Evolutionary conservation across 2,888 invertebrate genomes (phyloP), one percentile per base, ranked within the genome.

Genomic region (Habrosyne pyritoides): DNA sequence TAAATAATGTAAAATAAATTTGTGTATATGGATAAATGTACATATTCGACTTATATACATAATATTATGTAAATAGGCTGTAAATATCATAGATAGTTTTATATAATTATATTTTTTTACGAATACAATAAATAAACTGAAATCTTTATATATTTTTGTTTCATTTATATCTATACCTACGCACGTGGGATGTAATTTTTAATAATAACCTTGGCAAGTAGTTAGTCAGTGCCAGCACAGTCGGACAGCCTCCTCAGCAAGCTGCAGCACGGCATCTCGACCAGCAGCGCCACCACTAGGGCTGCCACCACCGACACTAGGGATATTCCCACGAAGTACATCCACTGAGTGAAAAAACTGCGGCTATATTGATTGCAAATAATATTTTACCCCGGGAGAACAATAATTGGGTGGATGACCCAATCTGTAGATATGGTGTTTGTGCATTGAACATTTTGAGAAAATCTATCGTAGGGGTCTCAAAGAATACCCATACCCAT

Each of bases 251-350:
- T 79, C 53, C 93, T 78, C 6, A 94, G 77, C 14, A 94, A 71
- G 21, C 93, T 93, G 67, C 93, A 93, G 69, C 93, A 84, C 0
- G 95, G 95, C 76, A 94, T 94, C 83, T 95, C 95, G 53, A 94
- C 92, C 30, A 94, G 76, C 49, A 95, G 75, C 0, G 93, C 90
- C 18, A 95, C 84, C 21, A 91, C 53, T 18, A 94, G 75, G 2
- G 94, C 84, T 2, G 78, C 84, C 0, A 73, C 57, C 49, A 93
- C 74, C 0, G 93, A 92, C 7, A 90, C 66, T 3, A 89, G 26
- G 0, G 86, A 69, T 1, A 92, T 88, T 14, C 94, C 94, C 36
- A 93, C 75, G 79, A 89, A 94, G 65, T 93, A 86, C 36, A 91
- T 80, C 64, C 93, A 86, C 94, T 94, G 81, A 2, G 10, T 26